phyloP scores from a whole-genome alignment of 2,113 vertebrate species.

The Polypterus bichir region DNA sequence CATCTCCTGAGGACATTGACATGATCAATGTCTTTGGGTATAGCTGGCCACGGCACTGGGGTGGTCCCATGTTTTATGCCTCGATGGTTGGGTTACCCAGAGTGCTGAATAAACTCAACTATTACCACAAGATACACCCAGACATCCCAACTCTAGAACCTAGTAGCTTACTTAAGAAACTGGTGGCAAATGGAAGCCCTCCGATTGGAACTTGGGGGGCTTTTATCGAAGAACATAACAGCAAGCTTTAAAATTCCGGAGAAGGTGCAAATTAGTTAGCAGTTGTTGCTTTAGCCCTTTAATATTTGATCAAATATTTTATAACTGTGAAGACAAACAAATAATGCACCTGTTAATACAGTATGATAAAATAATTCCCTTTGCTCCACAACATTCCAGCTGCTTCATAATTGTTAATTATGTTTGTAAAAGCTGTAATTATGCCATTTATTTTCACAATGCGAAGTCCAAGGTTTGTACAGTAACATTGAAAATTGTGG shows the following conservation, averaged over 20 bases:
- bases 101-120: slow-evolving; percentile 61
- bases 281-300: no score
- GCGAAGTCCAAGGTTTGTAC: no score
- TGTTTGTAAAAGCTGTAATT: no score
- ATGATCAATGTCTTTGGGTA: slow-evolving; percentile 75
- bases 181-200: slow-evolving; percentile 65
- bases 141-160: slow-evolving; percentile 64
- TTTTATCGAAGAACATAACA: slow-evolving; percentile 31
- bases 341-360: no score
- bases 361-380: no score
- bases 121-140: slow-evolving; percentile 54
- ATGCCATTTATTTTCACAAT: no score
- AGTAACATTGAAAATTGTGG: no score
- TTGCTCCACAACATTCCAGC: no score
- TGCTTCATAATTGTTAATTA: no score
- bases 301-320: no score
- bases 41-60: slow-evolving; percentile 70
- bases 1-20: slow-evolving; percentile 75
- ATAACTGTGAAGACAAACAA: no score
- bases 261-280: no score
- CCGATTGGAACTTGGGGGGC: slow-evolving; percentile 66
- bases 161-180: slow-evolving; percentile 55
- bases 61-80: slow-evolving; percentile 86
- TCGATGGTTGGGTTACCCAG: slow-evolving; percentile 55
- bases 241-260: slow-evolving; percentile 52